A percentile compares a stretch with the other conserved stretches of the same genome.
phyloP scores from a whole-genome alignment of 2,888 invertebrate species.

The Eurytoma californica region DNA sequence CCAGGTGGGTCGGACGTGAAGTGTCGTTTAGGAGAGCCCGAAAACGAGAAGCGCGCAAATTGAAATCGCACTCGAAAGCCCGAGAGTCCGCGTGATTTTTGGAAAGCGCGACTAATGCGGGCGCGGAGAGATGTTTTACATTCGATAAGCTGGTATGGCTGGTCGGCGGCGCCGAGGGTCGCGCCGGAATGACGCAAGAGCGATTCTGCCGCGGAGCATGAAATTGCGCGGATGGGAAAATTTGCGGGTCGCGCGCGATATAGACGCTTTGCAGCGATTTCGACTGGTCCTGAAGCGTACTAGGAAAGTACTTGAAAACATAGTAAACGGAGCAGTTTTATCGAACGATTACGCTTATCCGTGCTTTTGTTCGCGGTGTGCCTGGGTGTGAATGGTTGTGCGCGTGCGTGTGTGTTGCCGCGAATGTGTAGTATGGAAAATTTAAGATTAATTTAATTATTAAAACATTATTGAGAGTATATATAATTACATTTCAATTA shows the following conservation, averaged over 20 bases:
- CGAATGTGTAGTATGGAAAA: too few species aligned
- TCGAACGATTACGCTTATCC: conserved; percentile 29
- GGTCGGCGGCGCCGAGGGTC: not conserved
- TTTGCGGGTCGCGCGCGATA: too few species aligned
- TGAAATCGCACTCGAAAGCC: not conserved
- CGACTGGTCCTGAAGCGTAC: too few species aligned
- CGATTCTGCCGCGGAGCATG: conserved; percentile 22
- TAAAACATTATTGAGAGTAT: too few species aligned
- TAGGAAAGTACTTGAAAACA: not conserved
- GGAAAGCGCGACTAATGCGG: not conserved
- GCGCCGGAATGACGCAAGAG: not conserved
- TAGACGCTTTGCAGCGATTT: too few species aligned
- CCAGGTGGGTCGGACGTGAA: not conserved
- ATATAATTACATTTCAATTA: too few species aligned
- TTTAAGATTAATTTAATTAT: too few species aligned
- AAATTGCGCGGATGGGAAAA: conserved; percentile 22
- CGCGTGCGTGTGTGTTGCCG: too few species aligned
- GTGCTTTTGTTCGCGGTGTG: not conserved
- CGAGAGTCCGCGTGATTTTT: not conserved
- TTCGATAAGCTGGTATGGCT: conserved; percentile 2
- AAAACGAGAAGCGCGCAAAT: not conserved
- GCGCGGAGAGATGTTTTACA: not conserved
- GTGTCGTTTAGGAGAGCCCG: not conserved
- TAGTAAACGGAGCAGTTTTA: conserved; percentile 13
- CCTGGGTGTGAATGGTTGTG: not conserved